Evolutionary conservation across 1,140 invertebrate genomes (phyloP).

Genomic region (Aphelinus atriplicis): DNA sequence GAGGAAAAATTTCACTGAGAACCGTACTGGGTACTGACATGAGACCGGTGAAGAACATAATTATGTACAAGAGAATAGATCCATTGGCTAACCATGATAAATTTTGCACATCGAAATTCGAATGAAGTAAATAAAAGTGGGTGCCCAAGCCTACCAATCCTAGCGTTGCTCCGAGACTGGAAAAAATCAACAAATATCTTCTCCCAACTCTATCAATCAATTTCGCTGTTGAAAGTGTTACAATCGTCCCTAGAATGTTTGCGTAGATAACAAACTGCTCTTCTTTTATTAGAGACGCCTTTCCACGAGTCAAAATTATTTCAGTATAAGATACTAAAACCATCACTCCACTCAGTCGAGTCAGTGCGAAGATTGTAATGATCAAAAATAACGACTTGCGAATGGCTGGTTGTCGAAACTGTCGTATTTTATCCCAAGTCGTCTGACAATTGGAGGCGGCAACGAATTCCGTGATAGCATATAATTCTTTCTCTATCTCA

Average conservation of each 20-base stretch:
- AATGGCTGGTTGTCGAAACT: constrained; percentile 68
- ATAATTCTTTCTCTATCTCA: constrained; percentile 70
- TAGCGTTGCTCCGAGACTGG: constrained; percentile 65
- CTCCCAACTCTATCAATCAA: constrained; percentile 77
- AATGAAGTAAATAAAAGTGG: constrained; percentile 69
- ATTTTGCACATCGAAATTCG: neutral
- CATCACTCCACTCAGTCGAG: constrained; percentile 78
- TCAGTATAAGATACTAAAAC: constrained; percentile 78
- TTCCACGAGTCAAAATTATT: constrained; percentile 73
- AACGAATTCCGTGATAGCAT: constrained; percentile 69
- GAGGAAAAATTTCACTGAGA: constrained; percentile 78
- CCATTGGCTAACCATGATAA: constrained; percentile 52
- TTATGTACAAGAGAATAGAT: constrained; percentile 33
- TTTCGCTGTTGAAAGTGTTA: constrained; percentile 68
- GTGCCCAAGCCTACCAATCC: constrained; percentile 66
- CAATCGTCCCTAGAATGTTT: constrained; percentile 72
- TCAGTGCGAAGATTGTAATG: constrained; percentile 73
- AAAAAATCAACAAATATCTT: constrained; percentile 72
- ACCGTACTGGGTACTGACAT: constrained; percentile 76
- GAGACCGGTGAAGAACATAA: constrained; percentile 65
- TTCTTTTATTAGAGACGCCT: constrained; percentile 61
- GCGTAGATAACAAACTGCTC: constrained; percentile 72
- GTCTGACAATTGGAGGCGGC: constrained; percentile 61
- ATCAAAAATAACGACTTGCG: constrained; percentile 72
- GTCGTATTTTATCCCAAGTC: constrained; percentile 65